Base-by-base conservation (phyloP, 1,140 invertebrate species). In the Brachionus rotundiformis region DNA sequence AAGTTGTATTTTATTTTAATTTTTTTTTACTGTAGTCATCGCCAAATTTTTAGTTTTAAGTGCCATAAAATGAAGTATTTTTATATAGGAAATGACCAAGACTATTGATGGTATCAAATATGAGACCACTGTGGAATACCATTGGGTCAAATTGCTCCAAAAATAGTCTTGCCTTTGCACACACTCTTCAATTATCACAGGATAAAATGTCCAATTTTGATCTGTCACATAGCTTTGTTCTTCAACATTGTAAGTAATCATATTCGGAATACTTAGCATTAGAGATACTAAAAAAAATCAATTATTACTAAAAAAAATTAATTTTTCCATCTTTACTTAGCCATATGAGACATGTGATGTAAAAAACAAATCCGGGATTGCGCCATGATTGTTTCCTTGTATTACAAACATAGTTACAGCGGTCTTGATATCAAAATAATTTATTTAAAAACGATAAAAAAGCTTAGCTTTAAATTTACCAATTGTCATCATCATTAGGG, bases 401-500 rank as follows among this genome's bases (percentile, higher is more conserved):
- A 25, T 79, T 79, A n/a, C 76, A 79, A 7, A 79, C 59, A 41
- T 79, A 79, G 29, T 36, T 59, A 41, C 33, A 79, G 7, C 76
- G 44, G 59, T 79, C 76, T 79, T 2, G 11, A 36, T 16, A 19
- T 2, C 1, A 59, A 39, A 19, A 0, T 23, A 33, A 79, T 11
- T 76, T 11, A 31, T 27, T 54, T 76, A 29, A 39, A 41, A 5
- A 6, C 0, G 3, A 41, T 11, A 41, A 41, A 41, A 41, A 13
- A 41, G n/a, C 2, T 41, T 13, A 36, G 8, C 8, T 41, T 59
- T 79, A 25, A 25, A 44, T 73, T 44, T 25, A 63, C 86, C 86
- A 19, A 86, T 85, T 11, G 86, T 86, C 86, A 86, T 86, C 3
- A 85, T 85, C 47, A 84, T 86, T 33, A 86, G 82, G 0, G 86